Evolutionary conservation across 1,140 invertebrate genomes (phyloP).

Genomic region (Magallana angulata): DNA sequence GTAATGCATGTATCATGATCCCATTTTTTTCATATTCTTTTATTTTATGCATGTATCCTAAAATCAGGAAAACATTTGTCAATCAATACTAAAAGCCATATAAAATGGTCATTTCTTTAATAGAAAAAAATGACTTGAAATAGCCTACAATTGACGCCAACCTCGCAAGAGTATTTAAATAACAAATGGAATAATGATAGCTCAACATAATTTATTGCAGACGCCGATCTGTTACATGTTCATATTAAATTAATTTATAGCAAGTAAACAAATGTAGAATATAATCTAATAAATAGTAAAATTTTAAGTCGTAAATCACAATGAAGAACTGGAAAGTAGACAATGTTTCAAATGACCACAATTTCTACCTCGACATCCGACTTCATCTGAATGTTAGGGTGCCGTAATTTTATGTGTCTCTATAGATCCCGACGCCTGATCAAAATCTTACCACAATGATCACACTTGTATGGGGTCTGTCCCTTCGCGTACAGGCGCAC

Average conservation of each 20-base stretch:
- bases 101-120: no score
- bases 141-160: no score
- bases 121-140: no score
- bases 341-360: not conserved
- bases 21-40: no score
- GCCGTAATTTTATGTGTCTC: conserved; percentile 83
- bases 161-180: no score
- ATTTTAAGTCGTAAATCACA: no score
- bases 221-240: not conserved
- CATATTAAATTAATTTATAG: not conserved
- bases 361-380: not conserved
- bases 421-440: conserved; percentile 89
- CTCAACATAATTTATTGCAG: not conserved
- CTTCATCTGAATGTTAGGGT: conserved; percentile 55
- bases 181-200: no score
- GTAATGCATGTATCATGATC: no score
- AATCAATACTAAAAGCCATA: no score
- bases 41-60: no score
- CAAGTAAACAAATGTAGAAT: not conserved
- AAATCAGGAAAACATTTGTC: no score
- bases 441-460: conserved; percentile 79
- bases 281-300: not conserved
- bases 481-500: conserved; percentile 79
- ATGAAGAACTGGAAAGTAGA: not conserved
- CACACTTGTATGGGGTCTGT: conserved; percentile 79